Evolutionary conservation across 2,113 vertebrate genomes (phyloP).

Genomic region (Tangachromis dhanisi): DNA sequence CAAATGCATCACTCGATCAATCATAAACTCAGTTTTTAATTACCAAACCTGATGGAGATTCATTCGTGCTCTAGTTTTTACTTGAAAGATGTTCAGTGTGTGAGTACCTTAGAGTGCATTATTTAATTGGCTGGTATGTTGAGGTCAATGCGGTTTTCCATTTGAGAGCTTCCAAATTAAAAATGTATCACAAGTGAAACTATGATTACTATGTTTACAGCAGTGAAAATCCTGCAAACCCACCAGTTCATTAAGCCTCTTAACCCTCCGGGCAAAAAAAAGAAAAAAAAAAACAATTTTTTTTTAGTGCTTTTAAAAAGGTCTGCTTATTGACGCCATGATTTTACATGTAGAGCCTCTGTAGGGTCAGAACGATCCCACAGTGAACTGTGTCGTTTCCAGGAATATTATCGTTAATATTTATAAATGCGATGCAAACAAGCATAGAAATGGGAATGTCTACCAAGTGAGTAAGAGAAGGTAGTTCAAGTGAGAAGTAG

Average conservation of each 20-base stretch:
- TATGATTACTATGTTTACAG: neutral
- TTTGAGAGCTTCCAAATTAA: constrained; percentile 18
- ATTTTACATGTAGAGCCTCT: neutral
- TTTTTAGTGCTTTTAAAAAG: neutral
- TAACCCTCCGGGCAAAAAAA: neutral
- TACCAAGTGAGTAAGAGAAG: neutral
- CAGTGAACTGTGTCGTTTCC: neutral
- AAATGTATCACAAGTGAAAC: constrained; percentile 19
- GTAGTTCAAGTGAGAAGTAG: neutral
- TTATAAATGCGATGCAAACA: neutral
- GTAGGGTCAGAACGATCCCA: neutral
- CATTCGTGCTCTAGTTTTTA: neutral
- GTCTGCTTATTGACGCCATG: neutral
- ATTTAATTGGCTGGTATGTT: constrained; percentile 14
- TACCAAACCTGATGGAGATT: neutral
- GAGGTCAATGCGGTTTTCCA: neutral
- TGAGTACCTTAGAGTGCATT: constrained; percentile 13
- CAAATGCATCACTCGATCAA: neutral
- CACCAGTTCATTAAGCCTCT: neutral
- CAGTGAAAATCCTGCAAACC: neutral
- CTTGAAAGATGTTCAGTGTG: neutral
- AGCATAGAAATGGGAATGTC: neutral
- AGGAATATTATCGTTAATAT: neutral
- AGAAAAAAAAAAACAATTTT: fast-evolving
- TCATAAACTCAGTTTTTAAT: neutral